Conservation (phyloP, 2,113 vertebrate species). For the Corythaeola cristata region DNA sequence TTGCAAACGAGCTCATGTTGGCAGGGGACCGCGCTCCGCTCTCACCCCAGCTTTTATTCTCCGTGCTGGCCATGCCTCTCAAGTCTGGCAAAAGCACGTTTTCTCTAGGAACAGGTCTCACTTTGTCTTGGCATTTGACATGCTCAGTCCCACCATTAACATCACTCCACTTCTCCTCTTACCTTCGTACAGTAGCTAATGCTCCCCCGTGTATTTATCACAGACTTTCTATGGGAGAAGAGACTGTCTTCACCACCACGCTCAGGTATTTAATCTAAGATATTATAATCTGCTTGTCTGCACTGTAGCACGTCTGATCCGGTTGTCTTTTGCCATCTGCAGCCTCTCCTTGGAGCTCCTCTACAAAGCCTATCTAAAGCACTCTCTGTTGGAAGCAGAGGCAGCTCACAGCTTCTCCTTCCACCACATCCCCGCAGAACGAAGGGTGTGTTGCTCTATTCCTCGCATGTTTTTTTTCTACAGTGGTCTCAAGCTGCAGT, state of each 20-base stretch:
- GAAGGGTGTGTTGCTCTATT: background rate
- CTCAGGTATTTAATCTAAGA: background rate
- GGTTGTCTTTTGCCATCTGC: background rate
- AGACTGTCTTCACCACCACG: background rate
- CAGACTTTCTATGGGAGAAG: background rate
- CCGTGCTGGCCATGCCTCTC: background rate
- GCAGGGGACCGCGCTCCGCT: background rate
- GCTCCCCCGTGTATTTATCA: background rate
- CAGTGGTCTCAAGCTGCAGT: background rate
- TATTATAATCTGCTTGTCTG: background rate
- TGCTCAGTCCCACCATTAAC: background rate
- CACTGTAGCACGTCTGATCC: background rate
- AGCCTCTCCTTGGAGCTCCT: background rate
- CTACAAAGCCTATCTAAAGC: background rate
- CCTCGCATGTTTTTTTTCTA: background rate
- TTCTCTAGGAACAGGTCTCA: background rate
- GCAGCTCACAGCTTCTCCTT: background rate
- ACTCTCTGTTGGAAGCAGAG: background rate
- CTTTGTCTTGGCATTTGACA: background rate
- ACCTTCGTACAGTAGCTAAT: rapidly evolving
- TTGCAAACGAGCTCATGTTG: slow-evolving; percentile 3
- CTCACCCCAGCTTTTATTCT: background rate
- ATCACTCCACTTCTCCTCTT: background rate
- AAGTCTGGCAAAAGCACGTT: background rate
- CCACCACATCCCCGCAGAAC: rapidly evolving